Base-by-base conservation (phyloP, 1,140 invertebrate species). In the Heliconius melpomene region DNA sequence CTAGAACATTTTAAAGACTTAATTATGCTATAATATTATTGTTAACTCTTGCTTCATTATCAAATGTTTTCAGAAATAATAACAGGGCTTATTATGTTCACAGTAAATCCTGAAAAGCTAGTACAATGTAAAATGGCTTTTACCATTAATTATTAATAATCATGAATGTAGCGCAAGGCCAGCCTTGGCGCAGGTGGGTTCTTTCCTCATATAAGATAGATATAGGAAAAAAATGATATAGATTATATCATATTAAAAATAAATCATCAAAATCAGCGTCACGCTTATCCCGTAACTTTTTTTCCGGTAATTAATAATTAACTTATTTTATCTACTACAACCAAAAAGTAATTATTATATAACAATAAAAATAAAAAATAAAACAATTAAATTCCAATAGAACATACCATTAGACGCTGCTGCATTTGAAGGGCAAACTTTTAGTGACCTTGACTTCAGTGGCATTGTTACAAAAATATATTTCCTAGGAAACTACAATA, bases 391-490 rank as follows among this genome's bases (percentile, higher is more conserved):
- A 18, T 23, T 23, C 23, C 20, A 23, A 23, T 23, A 26, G n/a
- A 20, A 77, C 79, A 87, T 84, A 91, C 90, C 90, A 80, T 91
- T 87, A 18, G 89, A 87, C 7, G 83, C 81, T 1, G 85, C 85
- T 36, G 88, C 83, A 16, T 88, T 87, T 38, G 79, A 80, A 26
- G 82, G 57, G 52, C 70, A 79, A 50, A 86, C 84, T n/a, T 74
- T 79, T 16, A 86, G 29, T 29, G 70, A 66, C 23, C 36, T 32
- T 36, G 29, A 8, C 26, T 32, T 80, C 23, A 75, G 70, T 20
- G 54, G 78, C 66, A 84, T 77, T 72, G 23, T 77, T 38, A 74
- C 38, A 29, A 80, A 60, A 18, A n/a, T 75, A 72, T 78, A 52
- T 54, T 20, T 38, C 38, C 40, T 54, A n/a, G 23, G 23, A 66